Percentiles rank a stretch among this genome's conserved stretches.
Evolutionary conservation across 1,140 invertebrate genomes (phyloP).

Genomic region (Battus philenor): DNA sequence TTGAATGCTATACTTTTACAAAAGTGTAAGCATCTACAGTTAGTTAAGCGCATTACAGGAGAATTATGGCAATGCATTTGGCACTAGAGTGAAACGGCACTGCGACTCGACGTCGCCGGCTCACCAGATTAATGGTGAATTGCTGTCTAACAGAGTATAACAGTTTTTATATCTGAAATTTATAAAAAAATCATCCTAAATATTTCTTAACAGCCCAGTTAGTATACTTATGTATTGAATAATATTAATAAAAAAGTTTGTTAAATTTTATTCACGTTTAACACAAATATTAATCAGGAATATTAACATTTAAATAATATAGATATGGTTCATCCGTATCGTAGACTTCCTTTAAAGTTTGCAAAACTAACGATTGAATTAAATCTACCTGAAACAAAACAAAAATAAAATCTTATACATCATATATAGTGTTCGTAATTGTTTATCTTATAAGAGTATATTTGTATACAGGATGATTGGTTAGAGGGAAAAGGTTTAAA

Average conservation of each 20-base stretch:
- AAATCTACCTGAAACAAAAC: constrained; percentile 48
- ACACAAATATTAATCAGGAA: constrained; percentile 19
- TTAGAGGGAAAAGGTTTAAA: too few relatives aligned
- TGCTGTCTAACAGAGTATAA: background rate
- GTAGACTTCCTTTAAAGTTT: constrained; percentile 46
- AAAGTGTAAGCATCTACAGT: constrained; percentile 21
- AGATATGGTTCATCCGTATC: constrained; percentile 44
- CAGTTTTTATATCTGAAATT: background rate
- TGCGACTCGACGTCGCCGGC: constrained; percentile 22
- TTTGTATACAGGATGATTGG: too few relatives aligned
- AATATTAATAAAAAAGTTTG: too few relatives aligned
- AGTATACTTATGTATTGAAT: background rate
- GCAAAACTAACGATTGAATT: constrained; percentile 50
- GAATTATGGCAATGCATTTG: constrained; percentile 45
- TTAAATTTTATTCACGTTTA: too few relatives aligned
- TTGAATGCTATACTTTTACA: constrained; percentile 13
- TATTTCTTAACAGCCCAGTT: background rate
- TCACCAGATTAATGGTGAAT: constrained; percentile 13
- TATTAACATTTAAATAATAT: constrained; percentile 44
- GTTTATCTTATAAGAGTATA: background rate
- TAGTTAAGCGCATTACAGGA: constrained; percentile 32
- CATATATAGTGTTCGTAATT: background rate
- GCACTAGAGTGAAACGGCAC: constrained; percentile 26
- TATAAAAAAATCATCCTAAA: background rate
- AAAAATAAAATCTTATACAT: constrained; percentile 9